Evolutionary conservation across 2,797 vertebrate genomes (phyloP).

Genomic region (Enteromius viviparus): DNA sequence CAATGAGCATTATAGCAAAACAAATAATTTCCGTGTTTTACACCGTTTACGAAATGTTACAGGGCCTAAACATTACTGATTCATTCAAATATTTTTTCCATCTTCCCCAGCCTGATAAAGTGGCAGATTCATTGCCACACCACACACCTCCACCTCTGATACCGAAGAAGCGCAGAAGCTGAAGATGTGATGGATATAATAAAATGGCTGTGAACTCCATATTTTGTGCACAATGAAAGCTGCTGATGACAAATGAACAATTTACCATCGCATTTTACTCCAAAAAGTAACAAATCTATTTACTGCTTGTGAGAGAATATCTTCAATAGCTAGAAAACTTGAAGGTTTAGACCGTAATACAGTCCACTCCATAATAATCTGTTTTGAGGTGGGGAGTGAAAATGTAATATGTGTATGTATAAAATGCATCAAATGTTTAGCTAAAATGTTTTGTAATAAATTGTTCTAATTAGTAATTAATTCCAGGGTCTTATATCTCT

Average conservation of each 20-base stretch:
- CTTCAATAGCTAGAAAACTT: background rate
- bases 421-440: constrained; percentile 25
- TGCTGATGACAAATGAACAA: constrained; percentile 23
- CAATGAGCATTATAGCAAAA: background rate
- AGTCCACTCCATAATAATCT: background rate
- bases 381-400: background rate
- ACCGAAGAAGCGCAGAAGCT: constrained; percentile 75
- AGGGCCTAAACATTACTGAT: background rate
- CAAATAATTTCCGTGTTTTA: background rate
- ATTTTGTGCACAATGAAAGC: constrained; percentile 26
- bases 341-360: background rate
- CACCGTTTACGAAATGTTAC: background rate
- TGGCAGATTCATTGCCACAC: constrained; percentile 55
- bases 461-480: constrained; percentile 49
- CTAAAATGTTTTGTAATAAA: constrained; percentile 43
- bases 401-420: constrained; percentile 26
- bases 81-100: constrained; percentile 30
- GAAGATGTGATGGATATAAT: constrained; percentile 60
- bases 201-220: background rate
- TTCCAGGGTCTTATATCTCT: constrained; percentile 32
- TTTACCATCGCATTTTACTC: background rate
- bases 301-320: background rate
- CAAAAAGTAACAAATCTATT: background rate
- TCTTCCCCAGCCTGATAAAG: constrained; percentile 72
- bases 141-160: constrained; percentile 69